phyloP scores from a whole-genome alignment of 2,888 invertebrate species.

The Pandemis corylana region DNA sequence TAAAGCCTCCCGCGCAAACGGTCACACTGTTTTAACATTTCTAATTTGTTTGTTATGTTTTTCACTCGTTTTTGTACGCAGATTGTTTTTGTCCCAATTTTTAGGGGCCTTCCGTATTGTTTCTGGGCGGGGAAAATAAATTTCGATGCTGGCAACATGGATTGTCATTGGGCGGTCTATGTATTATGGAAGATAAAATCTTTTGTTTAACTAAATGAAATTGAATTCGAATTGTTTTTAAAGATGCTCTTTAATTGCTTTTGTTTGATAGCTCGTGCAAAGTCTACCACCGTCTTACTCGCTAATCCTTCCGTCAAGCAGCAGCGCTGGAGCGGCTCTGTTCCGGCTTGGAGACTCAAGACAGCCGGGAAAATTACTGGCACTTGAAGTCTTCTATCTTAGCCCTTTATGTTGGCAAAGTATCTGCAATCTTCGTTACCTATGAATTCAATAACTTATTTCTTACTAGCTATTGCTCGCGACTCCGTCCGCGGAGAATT shows the following conservation, averaged over 20 bases:
- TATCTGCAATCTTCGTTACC: too few species aligned
- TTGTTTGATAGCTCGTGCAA: not conserved
- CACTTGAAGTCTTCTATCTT: too few species aligned
- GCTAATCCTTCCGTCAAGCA: too few species aligned
- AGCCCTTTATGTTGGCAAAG: too few species aligned
- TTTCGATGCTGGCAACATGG: not conserved
- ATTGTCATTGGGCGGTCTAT: not conserved
- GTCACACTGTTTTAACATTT: constrained; percentile 34
- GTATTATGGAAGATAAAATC: constrained; percentile 1
- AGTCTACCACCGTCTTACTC: too few species aligned
- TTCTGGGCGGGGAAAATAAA: constrained; percentile 3
- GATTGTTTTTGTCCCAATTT: constrained; percentile 38
- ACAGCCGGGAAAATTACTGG: too few species aligned
- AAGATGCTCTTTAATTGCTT: not conserved
- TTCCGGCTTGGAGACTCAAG: too few species aligned
- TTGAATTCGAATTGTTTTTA: not conserved
- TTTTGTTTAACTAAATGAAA: not conserved
- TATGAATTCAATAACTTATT: too few species aligned
- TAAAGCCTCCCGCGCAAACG: not conserved
- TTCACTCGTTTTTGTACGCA: constrained; percentile 35
- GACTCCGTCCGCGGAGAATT: too few species aligned
- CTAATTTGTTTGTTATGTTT: constrained; percentile 40
- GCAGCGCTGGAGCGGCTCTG: too few species aligned
- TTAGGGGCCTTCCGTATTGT: constrained; percentile 25
- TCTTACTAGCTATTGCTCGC: too few species aligned